Base-by-base conservation (phyloP, 1,140 invertebrate genomes). In the Heliconius eleuchia region DNA sequence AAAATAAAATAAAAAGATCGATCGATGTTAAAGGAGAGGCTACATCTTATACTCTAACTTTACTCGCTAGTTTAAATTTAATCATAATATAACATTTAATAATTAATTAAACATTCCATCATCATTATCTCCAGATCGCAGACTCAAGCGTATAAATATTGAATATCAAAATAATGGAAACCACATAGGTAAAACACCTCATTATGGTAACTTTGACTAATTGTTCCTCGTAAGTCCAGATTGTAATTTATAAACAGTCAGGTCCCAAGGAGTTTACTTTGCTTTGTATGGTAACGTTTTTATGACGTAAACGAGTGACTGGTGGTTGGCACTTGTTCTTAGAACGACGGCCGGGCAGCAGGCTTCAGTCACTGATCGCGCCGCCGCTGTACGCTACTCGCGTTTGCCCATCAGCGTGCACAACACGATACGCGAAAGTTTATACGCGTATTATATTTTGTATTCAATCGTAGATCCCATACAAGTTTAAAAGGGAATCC, bases 361-460 rank as follows among this genome's bases (percentile, higher is more conserved):
- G 42, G 42, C 42, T 76, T 85, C 86, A 85, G 85, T 90, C 88
- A 84, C 79, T 85, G 83, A 84, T 81, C 83, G 83, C 80, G 84
- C 83, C 76, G 84, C 82, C 84, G 80, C 74, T 74, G 81, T 84
- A 83, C 84, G 86, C 80, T 85, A 89, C 88, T 84, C 83, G 85
- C 85, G 84, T 82, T 79, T 83, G 84, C 82, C 81, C 84, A 84
- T 83, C 82, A 76, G 76, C 77, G 82, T 83, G 84, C 81, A 74
- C 76, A 81, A 86, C 57, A 82, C 86, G 84, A 82, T 74, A 83
- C 84, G 84, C 87, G 88, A 91, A 89, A 91, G 87, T 89, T 82
- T 81, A 85, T 75, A 85, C 82, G 85, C 83, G 84, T 82, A 80
- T 86, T 82, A 82, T 87, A 88, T 88, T 88, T 90, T 85, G 83